These are phyloP conservation scores for Gastracanthus pulcherrimus DNA, from an alignment of 2,888 invertebrate genomes.

Conservation along the genomic window DNA sequence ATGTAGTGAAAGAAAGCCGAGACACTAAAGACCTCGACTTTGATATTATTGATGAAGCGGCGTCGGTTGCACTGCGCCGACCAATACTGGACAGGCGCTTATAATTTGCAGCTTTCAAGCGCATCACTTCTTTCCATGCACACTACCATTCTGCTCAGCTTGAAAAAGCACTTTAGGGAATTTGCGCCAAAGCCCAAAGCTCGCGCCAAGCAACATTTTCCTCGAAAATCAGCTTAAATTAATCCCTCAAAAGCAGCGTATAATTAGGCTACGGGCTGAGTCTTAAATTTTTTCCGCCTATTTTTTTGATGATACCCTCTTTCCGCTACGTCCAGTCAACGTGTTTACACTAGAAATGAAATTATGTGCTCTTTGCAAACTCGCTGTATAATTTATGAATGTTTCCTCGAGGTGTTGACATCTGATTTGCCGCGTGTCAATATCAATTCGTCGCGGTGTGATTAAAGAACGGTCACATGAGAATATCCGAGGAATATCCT, in stretches of 20 bases:
- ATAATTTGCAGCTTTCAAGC: background rate
- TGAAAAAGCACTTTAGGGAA: too few relatives aligned
- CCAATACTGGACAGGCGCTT: background rate
- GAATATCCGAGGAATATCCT: background rate
- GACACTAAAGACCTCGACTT: constrained; percentile 24
- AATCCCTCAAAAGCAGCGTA: too few relatives aligned
- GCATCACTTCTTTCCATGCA: background rate
- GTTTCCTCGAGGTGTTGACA: background rate
- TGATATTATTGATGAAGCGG: constrained; percentile 38
- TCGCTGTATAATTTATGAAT: background rate
- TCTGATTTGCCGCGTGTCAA: background rate
- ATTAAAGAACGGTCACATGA: background rate
- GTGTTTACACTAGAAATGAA: too few relatives aligned
- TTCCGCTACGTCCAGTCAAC: too few relatives aligned
- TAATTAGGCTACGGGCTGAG: too few relatives aligned
- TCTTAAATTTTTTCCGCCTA: too few relatives aligned
- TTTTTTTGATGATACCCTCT: too few relatives aligned
- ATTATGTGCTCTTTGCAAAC: too few relatives aligned
- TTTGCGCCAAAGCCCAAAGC: too few relatives aligned
- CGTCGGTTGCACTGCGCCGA: background rate
- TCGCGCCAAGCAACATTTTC: too few relatives aligned
- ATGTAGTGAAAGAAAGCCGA: background rate
- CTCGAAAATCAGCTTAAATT: too few relatives aligned
- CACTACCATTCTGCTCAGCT: too few relatives aligned
- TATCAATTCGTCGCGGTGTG: background rate